Percentiles rank a stretch among this genome's conserved stretches.
Conservation (phyloP, 2,113 vertebrate species). For the Spizaetus ornatus region DNA sequence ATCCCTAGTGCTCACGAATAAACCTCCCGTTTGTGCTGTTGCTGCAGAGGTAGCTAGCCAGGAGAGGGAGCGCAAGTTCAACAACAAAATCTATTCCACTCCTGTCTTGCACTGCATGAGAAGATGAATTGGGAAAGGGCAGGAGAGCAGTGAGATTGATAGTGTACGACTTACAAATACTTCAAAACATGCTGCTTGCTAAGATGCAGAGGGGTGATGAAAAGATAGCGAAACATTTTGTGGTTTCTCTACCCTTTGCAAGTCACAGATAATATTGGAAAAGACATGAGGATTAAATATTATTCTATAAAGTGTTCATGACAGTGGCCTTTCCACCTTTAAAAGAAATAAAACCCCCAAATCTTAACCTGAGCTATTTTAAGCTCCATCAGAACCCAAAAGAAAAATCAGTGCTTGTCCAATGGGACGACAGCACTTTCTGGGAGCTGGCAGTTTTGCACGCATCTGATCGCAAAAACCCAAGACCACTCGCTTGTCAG, state of each 20-base stretch:
- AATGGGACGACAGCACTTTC: not conserved
- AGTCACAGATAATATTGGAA: not conserved
- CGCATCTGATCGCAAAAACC: not conserved
- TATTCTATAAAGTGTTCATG: not conserved
- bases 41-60: not conserved
- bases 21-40: not conserved
- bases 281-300: not conserved
- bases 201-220: not conserved
- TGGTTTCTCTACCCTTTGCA: not conserved
- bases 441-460: not conserved
- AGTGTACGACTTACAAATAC: not conserved
- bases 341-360: not conserved
- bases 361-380: not conserved
- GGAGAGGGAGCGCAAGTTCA: conserved; percentile 42
- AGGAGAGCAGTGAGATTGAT: accelerated
- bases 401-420: not conserved
- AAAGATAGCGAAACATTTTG: not conserved
- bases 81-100: not conserved
- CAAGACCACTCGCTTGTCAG: not conserved
- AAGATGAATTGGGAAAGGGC: not conserved
- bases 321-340: not conserved
- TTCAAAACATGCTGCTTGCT: not conserved
- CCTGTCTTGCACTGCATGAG: too few species aligned
- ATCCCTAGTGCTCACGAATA: not conserved
- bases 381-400: not conserved